Base-by-base conservation (phyloP, 2,797 vertebrate species). In the Gymnothorax javanicus region DNA sequence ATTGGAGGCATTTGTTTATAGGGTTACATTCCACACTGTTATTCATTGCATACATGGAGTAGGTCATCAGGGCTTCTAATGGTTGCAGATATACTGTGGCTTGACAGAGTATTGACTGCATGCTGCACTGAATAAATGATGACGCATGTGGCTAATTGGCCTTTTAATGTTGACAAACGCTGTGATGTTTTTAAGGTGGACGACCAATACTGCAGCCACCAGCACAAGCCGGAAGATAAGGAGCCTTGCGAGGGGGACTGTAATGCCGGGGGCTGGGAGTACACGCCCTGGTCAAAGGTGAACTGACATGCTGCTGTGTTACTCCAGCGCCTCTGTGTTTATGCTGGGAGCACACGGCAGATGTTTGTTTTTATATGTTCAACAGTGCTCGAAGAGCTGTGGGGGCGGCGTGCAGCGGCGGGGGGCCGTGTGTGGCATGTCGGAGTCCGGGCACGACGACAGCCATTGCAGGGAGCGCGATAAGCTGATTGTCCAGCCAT, bases 221-320 rank as follows among this genome's bases (percentile, higher is more conserved):
- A 96, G 75, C 93, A 93, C 90, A 99, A 97, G 87, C 99, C 98
- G 0, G 97, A 95, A 81, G 96, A 96, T 15, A 97, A 96, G 93
- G 99, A 99, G 92, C 94, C 95, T 75, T 99, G 99, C 91, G 96
- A 96, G 4, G 97, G 97, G 83, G 98, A 99, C 89, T 99, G 99
- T 90, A 98, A 97, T 62, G 95, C 96, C 0, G 98, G 97, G 13
- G 97, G 97, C 62, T 99, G 98, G 99, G 97, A 97, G 82, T 99
- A 98, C 91, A 98, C 98, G 0, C 92, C 97, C 20, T 99, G 98
- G 99, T 97, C 98, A 0, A 97, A 99, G 95, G 99, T 99, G 91
- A 92, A 25, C 11, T 33, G n/a, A 43, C 13, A 20, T 56, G 52
- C 0, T 2, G 77, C 77, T 23, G 83, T 64, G 3, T 50, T 50